These are phyloP conservation scores for Pycnonotus jocosus DNA, from an alignment of 2,113 vertebrate genomes.

Conservation along the genomic window DNA sequence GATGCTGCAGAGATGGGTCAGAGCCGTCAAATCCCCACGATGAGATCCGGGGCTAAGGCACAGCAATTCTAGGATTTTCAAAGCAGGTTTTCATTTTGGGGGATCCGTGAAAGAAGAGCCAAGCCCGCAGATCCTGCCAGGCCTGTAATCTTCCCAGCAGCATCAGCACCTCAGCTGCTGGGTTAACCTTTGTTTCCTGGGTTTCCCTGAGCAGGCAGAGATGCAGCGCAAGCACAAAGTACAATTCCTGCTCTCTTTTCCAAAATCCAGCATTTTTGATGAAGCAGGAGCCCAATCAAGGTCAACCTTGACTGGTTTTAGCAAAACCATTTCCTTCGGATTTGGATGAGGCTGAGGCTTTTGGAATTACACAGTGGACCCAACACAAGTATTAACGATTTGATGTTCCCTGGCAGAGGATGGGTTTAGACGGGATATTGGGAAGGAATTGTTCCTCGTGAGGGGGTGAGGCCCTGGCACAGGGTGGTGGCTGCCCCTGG, in stretches of 20 bases:
- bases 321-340: not conserved
- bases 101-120: not conserved
- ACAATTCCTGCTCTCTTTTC: not conserved
- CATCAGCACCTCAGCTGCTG: not conserved
- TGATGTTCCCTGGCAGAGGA: not conserved
- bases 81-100: not conserved
- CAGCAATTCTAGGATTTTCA: not conserved
- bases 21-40: accelerated
- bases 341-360: not conserved
- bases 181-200: not conserved
- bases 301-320: not conserved
- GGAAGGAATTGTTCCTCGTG: not conserved
- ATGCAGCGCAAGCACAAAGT: not conserved
- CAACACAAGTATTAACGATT: accelerated
- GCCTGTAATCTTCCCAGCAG: not conserved
- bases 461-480: not conserved
- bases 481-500: not conserved
- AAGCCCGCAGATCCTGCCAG: not conserved
- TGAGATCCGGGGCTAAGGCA: not conserved
- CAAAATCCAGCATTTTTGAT: not conserved
- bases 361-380: not conserved
- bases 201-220: not conserved
- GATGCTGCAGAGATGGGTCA: accelerated
- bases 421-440: not conserved
- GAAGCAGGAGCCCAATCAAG: not conserved